A percentile compares a stretch with the other conserved stretches of the same genome.
Evolutionary conservation across 2,113 vertebrate species (phyloP).

Genomic region (Rhineura floridana): DNA sequence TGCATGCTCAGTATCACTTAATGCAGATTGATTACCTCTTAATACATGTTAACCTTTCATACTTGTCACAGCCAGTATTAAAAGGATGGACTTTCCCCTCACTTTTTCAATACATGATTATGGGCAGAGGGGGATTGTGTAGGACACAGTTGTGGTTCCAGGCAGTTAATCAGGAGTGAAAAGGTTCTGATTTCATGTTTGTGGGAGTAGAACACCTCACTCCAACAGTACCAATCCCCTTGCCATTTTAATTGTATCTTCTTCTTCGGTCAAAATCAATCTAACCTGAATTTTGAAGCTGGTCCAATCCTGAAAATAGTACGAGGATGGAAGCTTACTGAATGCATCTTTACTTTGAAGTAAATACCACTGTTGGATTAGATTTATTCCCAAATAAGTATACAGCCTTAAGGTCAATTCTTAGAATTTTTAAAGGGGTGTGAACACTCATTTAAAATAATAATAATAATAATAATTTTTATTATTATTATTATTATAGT

Average conservation of each 20-base stretch:
- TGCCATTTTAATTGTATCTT: neutral
- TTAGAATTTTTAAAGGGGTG: no score
- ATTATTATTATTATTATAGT: no score
- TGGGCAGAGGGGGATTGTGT: neutral
- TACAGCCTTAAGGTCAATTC: no score
- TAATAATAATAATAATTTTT: no score
- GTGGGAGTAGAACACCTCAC: neutral
- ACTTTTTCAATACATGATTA: neutral
- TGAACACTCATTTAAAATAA: neutral
- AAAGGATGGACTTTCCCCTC: neutral
- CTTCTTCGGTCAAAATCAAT: neutral
- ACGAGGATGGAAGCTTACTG: neutral
- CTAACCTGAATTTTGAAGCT: neutral
- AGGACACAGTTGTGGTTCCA: neutral
- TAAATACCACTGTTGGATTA: neutral
- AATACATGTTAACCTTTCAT: conserved; percentile 19
- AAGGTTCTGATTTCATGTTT: neutral
- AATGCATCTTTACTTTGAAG: neutral
- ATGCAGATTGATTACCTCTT: conserved; percentile 3
- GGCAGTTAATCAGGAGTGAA: neutral
- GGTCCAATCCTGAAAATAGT: neutral
- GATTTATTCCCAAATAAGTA: neutral
- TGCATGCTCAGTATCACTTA: conserved; percentile 8
- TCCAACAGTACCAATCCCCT: neutral
- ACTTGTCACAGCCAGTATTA: neutral